Evolutionary conservation across 2,888 invertebrate species (phyloP).

Genomic region (Metallyticus violacea): DNA sequence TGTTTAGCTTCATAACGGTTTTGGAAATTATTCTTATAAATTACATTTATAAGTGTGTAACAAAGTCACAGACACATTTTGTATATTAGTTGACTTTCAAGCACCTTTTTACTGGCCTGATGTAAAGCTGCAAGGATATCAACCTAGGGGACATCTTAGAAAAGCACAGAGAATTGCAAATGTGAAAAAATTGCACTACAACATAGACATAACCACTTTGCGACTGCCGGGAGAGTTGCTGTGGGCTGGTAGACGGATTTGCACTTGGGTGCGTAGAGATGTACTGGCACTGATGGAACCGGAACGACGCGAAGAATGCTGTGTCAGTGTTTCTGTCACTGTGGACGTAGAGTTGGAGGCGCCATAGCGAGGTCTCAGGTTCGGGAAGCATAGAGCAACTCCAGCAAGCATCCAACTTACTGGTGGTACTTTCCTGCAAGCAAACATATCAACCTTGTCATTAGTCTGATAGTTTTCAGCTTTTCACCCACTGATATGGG

Average conservation of each 20-base stretch:
- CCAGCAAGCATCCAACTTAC: not conserved
- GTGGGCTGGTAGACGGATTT: not conserved
- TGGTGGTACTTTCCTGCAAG: conserved; percentile 36
- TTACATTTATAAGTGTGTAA: too few relatives aligned
- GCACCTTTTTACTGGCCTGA: too few relatives aligned
- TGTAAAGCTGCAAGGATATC: too few relatives aligned
- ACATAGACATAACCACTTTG: not conserved
- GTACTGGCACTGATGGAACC: not conserved
- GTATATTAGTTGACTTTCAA: too few relatives aligned
- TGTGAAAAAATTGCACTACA: too few relatives aligned
- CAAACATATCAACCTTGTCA: not conserved
- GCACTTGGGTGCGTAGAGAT: not conserved
- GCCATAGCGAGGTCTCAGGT: not conserved
- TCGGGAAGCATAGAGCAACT: not conserved
- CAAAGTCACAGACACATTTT: too few relatives aligned
- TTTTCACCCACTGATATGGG: not conserved
- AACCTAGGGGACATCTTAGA: too few relatives aligned
- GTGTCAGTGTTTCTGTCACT: not conserved
- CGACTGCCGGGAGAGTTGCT: not conserved
- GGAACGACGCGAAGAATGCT: not conserved
- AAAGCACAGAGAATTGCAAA: too few relatives aligned
- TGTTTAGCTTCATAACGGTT: too few relatives aligned
- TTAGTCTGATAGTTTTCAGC: not conserved
- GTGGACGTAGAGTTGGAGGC: not conserved
- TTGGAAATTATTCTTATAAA: too few relatives aligned